Percentiles rank a stretch among this genome's conserved stretches.
These are phyloP conservation scores for Leucoptera coffeella DNA, from an alignment of 2,888 invertebrate species.

Conservation along the genomic window DNA sequence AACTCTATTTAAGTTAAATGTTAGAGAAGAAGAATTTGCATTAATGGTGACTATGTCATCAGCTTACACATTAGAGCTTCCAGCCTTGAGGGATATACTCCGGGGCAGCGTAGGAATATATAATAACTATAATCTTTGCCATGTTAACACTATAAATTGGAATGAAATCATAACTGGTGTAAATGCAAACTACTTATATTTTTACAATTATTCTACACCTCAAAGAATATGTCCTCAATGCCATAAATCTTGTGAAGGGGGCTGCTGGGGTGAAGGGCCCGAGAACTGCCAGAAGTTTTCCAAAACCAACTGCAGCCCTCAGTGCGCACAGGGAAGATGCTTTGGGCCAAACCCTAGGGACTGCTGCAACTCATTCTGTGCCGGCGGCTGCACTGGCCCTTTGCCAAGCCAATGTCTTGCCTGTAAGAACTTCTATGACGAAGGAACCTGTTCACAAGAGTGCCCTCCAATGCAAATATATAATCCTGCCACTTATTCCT, in stretches of 20 bases:
- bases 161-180: constrained; percentile 84
- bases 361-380: constrained; percentile 96
- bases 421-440: constrained; percentile 92
- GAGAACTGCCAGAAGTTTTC: constrained; percentile 93
- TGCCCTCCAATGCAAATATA: constrained; percentile 94
- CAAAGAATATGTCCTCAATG: constrained; percentile 78
- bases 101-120: constrained; percentile 87
- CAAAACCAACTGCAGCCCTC: constrained; percentile 88
- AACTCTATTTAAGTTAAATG: constrained; percentile 80
- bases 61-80: constrained; percentile 81
- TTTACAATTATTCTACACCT: constrained; percentile 76
- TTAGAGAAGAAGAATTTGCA: constrained; percentile 76
- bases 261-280: constrained; percentile 93
- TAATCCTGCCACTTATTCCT: constrained; percentile 83
- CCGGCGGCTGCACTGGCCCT: constrained; percentile 94
- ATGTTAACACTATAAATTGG: constrained; percentile 89
- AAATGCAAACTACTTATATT: constrained; percentile 65
- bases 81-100: constrained; percentile 83
- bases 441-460: constrained; percentile 92
- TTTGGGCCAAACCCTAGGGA: constrained; percentile 87
- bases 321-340: constrained; percentile 90
- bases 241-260: constrained; percentile 69
- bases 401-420: constrained; percentile 92
- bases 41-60: constrained; percentile 82
- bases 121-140: constrained; percentile 92